Evolutionary conservation across 2,113 vertebrate genomes (phyloP).

Genomic region (Cephalopholis sonnerati): DNA sequence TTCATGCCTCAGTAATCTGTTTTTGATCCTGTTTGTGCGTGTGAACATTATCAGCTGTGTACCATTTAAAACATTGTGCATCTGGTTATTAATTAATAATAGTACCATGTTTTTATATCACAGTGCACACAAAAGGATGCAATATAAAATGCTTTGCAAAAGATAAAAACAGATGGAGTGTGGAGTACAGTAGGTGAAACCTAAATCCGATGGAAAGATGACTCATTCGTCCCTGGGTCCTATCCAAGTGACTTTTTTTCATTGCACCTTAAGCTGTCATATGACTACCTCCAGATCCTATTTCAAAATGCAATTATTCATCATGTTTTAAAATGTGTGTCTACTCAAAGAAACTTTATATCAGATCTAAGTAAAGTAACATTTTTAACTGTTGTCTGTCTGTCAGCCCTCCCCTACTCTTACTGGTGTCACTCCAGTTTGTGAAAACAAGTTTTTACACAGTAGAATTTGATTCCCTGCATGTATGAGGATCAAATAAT

Average conservation of each 20-base stretch:
- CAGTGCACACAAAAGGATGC: not conserved
- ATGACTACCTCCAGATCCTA: not conserved
- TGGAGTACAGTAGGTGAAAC: not conserved
- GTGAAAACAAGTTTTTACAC: not conserved
- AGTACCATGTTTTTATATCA: no score
- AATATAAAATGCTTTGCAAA: not conserved
- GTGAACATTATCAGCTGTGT: constrained; percentile 4
- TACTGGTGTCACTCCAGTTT: not conserved
- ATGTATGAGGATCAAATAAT: constrained; percentile 36
- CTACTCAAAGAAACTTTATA: not conserved
- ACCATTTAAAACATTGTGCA: not conserved
- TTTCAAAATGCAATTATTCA: not conserved
- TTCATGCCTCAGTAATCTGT: not conserved
- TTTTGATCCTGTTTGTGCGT: not conserved
- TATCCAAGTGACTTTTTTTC: not conserved
- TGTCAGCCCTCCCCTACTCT: not conserved
- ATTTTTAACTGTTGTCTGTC: not conserved
- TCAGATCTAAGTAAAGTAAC: not conserved
- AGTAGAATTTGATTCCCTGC: constrained; percentile 17
- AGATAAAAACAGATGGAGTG: not conserved
- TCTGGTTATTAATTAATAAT: not conserved
- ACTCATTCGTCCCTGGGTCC: no score
- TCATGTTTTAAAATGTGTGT: not conserved
- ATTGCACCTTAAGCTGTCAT: not conserved
- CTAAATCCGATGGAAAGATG: constrained; percentile 1